Evolutionary conservation across 2,797 vertebrate species (phyloP).

Genomic region (Prunella strophiata): DNA sequence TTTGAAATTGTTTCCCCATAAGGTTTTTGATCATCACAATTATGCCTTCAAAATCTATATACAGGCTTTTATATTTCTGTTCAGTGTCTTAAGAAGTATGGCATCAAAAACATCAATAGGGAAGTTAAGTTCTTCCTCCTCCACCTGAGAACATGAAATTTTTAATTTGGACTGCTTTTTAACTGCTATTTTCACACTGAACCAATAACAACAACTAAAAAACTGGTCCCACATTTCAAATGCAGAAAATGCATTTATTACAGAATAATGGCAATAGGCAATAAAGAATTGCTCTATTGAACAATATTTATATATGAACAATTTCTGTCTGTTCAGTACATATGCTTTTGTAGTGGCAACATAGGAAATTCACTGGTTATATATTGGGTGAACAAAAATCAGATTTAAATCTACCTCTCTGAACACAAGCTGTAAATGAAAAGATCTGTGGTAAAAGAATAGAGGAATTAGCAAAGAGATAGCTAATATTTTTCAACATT

Average conservation of each 20-base stretch:
- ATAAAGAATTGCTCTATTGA: neutral
- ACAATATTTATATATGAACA: neutral
- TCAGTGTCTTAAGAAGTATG: neutral
- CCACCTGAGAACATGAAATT: fast-evolving
- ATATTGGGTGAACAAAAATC: neutral
- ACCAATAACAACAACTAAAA: neutral
- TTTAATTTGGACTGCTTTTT: neutral
- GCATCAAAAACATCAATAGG: neutral
- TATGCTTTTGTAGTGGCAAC: neutral
- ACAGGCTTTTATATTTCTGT: neutral
- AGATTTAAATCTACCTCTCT: neutral
- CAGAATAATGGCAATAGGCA: neutral
- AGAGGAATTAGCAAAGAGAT: neutral
- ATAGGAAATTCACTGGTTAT: neutral
- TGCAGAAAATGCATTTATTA: neutral
- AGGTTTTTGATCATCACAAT: neutral
- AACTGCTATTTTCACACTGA: neutral
- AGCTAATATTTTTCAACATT: neutral
- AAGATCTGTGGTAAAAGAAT: neutral
- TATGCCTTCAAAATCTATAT: neutral
- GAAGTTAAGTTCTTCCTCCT: neutral
- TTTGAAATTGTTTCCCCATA: neutral
- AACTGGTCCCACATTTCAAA: neutral
- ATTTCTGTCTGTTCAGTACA: neutral
- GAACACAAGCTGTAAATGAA: neutral